Percentiles rank a stretch among this genome's conserved stretches.
Evolutionary conservation across 2,797 vertebrate species (phyloP).

Genomic region (Heliangelus exortis): DNA sequence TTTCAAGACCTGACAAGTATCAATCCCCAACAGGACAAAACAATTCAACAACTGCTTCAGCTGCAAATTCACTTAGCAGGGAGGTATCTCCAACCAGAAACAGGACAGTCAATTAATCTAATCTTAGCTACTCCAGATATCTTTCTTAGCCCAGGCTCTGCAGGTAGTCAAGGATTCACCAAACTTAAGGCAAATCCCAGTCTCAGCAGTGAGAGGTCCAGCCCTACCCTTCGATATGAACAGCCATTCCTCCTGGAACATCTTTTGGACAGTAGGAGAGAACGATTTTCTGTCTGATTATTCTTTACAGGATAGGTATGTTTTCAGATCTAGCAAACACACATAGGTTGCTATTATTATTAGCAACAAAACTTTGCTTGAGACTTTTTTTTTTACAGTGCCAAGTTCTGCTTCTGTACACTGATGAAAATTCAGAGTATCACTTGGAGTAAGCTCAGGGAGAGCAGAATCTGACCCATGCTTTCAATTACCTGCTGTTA

Average conservation of each 20-base stretch:
- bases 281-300: neutral
- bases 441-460: neutral
- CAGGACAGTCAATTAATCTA: neutral
- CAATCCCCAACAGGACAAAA: neutral
- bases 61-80: neutral
- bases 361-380: neutral
- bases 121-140: neutral
- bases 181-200: neutral
- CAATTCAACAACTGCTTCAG: neutral
- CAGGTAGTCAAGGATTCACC: neutral
- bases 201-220: neutral
- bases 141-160: neutral
- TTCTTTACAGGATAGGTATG: neutral
- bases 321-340: neutral
- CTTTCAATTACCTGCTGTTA: neutral
- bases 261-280: neutral
- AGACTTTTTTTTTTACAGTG: neutral
- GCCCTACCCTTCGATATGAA: neutral
- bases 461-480: neutral
- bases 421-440: neutral
- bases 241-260: neutral
- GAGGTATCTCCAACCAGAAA: neutral
- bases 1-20: neutral
- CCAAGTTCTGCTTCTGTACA: neutral
- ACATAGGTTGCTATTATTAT: neutral